Evolutionary conservation across 2,113 vertebrate genomes (phyloP), one percentile per base, ranked within the genome.

Genomic region (Syngnathus scovelli): DNA sequence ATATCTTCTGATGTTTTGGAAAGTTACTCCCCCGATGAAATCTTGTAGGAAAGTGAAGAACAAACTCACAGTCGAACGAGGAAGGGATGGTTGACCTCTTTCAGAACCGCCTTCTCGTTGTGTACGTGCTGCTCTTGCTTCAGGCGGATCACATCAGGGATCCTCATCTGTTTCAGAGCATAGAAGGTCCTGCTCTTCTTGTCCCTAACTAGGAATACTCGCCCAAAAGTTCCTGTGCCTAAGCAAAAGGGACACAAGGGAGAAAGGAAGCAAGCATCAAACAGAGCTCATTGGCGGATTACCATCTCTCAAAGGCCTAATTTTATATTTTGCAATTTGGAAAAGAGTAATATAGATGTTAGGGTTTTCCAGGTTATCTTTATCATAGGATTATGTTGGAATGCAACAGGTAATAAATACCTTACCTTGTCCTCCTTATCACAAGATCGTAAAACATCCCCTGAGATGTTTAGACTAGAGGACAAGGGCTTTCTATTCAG

Each of bases 51-150:
- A 16, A 55, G 15, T 37, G 44, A 9, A 19, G 36, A 21, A 9
- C 27, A 10, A 13, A 95, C 96, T 96, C 89, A 98, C 96, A 98
- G 85, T 72, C 88, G 86, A 76, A 98, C 94, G 76, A 98, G 92
- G 85, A 98, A 98, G 0, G 96, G 93, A 83, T 98, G 94, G 81
- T 87, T 92, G 77, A 95, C 92, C 76, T 98, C 95, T n/a, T 89
- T 87, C 63, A 98, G 89, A 54, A 98, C 96, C 33, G 94, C 93
- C 78, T 98, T 98, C 82, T 98, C 95, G 10, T 98, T 98, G 88
- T 96, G 95, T 5, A 98, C 96, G 0, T 98, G 96, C 10, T 96
- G 94, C 66, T 98, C 95, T 86, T 99, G 96, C 81, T 98, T 97
- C 74, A 99, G 91, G 2, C 96, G 92, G 82, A 98, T 95, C 66